Conservation (phyloP, 64 coral and sea anemone species). For the Exaiptasia diaphana region DNA sequence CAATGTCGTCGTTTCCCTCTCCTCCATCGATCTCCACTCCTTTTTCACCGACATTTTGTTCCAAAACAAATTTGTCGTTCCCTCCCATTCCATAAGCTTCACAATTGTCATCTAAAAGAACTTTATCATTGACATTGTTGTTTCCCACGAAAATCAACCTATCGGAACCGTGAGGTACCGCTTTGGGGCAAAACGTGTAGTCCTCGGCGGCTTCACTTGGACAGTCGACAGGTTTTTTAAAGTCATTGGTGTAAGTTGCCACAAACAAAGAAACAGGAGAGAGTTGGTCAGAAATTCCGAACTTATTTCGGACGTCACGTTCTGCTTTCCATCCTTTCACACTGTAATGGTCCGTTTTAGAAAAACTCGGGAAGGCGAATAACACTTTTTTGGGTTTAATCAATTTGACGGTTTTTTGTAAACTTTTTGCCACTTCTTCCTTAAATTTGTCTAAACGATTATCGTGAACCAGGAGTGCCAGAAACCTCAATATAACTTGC, state of each 20-base stretch:
- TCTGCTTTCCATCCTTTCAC: not conserved
- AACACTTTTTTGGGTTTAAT: conserved; percentile 40
- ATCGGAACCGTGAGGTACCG: not conserved
- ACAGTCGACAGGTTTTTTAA: not conserved
- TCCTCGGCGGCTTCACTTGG: not conserved
- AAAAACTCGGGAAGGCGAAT: not conserved
- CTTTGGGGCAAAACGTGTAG: conserved; percentile 1
- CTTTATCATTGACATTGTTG: not conserved
- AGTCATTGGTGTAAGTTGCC: conserved; percentile 13
- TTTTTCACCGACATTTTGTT: not conserved
- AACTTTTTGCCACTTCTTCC: not conserved
- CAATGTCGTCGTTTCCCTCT: conserved; percentile 10
- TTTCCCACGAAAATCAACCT: conserved; percentile 8
- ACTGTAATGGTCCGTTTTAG: not conserved
- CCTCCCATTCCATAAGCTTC: conserved; percentile 38
- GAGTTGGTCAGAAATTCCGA: not conserved
- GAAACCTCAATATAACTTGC: not conserved
- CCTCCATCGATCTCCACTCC: conserved; percentile 10
- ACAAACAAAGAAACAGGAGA: not conserved
- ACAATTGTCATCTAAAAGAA: conserved; percentile 7
- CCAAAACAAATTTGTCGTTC: not conserved
- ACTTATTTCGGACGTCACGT: not conserved
- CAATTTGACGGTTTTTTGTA: not conserved
- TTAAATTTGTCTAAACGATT: not conserved
- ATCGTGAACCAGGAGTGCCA: not conserved